Evolutionary conservation across 1,140 invertebrate species (phyloP).

Genomic region (Probaryconus sp.): DNA sequence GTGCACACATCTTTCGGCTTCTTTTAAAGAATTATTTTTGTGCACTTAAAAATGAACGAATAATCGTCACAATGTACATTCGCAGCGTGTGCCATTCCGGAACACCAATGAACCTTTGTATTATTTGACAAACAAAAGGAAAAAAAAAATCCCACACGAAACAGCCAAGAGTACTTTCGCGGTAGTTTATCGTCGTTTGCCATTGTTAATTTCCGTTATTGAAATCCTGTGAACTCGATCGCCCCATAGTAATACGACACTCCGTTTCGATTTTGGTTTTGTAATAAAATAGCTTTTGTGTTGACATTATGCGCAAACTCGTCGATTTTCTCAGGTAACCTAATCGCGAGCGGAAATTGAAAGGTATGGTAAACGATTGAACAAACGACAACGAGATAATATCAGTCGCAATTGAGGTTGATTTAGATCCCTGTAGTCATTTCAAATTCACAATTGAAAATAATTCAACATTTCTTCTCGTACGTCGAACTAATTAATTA

Average conservation of each 20-base stretch:
- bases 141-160: slow-evolving; percentile 7
- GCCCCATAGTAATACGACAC: slow-evolving; percentile 45
- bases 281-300: slow-evolving; percentile 47
- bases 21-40: no score
- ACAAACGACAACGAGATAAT: slow-evolving; percentile 41
- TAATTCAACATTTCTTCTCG: slow-evolving; percentile 27
- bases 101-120: neutral
- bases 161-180: slow-evolving; percentile 8
- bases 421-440: slow-evolving; percentile 42
- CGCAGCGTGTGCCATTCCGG: neutral
- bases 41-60: neutral
- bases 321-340: slow-evolving; percentile 58
- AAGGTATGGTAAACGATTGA: slow-evolving; percentile 54
- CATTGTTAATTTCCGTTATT: slow-evolving; percentile 56
- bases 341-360: slow-evolving; percentile 57
- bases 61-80: neutral
- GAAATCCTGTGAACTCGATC: slow-evolving; percentile 47
- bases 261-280: slow-evolving; percentile 58
- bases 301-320: slow-evolving; percentile 49
- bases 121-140: slow-evolving; percentile 2
- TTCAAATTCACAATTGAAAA: slow-evolving; percentile 33
- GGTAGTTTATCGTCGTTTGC: slow-evolving; percentile 24
- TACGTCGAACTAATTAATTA: slow-evolving; percentile 20
- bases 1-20: no score
- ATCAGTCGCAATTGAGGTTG: slow-evolving; percentile 46